phyloP scores from a whole-genome alignment of 2,113 vertebrate species.

The Genyomyrus donnyi region DNA sequence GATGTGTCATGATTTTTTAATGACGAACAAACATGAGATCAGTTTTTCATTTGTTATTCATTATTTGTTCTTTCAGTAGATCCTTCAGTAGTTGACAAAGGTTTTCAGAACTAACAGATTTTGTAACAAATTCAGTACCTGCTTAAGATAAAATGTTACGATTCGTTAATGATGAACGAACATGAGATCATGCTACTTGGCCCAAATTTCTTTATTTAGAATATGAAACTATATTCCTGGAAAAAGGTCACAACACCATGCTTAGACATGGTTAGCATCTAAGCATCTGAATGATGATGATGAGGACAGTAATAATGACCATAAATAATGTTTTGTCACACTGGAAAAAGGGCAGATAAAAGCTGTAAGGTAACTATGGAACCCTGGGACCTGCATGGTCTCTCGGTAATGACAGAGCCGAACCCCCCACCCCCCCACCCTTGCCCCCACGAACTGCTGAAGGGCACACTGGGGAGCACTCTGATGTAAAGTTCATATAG shows the following conservation, averaged over 20 bases:
- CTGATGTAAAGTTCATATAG: constrained; percentile 39
- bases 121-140: no score
- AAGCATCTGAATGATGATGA: background rate
- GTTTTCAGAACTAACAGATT: no score
- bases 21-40: no score
- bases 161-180: no score
- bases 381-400: constrained; percentile 20
- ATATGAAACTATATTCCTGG: background rate
- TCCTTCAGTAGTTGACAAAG: no score
- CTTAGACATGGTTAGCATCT: background rate
- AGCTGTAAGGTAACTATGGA: background rate
- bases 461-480: constrained; percentile 22
- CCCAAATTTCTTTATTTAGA: background rate
- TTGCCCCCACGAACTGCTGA: background rate
- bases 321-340: background rate
- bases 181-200: background rate
- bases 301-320: background rate
- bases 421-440: constrained; percentile 20
- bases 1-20: no score
- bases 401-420: constrained; percentile 24
- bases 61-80: no score
- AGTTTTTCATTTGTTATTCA: no score
- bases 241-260: background rate
- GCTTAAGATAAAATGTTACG: no score
- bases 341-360: background rate